Base-by-base conservation (phyloP, 2,797 vertebrate genomes). In the Epinephelus malabaricus region DNA sequence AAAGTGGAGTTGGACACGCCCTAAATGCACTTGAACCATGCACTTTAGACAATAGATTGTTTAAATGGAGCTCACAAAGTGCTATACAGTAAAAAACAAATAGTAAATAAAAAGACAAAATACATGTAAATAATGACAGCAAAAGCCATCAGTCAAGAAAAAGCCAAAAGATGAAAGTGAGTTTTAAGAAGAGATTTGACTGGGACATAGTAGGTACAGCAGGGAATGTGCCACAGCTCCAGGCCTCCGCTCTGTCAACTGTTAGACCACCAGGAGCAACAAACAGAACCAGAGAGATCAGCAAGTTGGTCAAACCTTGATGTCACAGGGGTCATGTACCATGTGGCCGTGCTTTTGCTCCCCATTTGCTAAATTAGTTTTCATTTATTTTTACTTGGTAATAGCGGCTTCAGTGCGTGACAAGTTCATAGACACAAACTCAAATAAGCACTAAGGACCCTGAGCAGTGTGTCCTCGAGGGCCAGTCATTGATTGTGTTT, bases 381-480 rank as follows among this genome's bases (percentile, higher is more conserved):
- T 67, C 83, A 94, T 95, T 95, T 95, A 94, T 96, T 95, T 95
- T 69, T 90, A 86, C 92, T 91, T 87, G 83, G 84, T 94, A 92
- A 94, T 90, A 91, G 92, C 71, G 63, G 84, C 80, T 92, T 86
- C 50, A 60, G 91, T 78, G 79, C 76, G 51, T 94, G 93, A 94
- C 92, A 93, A 69, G 81, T 87, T 88, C 86, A 81, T 72, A 89
- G 91, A 89, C 89, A 81, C 85, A 78, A 47, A 69, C 84, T 84
- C 51, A 82, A 83, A 90, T 75, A 88, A 91, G 83, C 66, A 30
- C 78, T 71, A 11, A 89, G 77, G 82, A 70, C 56, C 76, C 68
- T 81, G 53, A 3, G 54, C 46, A 51, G 61, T 73, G 81, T 78
- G 87, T 91, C 87, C 89, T 81, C 71, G 61, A 89, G 56, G 76